Conservation (phyloP, 2,797 vertebrate species). For the Spizella passerina region DNA sequence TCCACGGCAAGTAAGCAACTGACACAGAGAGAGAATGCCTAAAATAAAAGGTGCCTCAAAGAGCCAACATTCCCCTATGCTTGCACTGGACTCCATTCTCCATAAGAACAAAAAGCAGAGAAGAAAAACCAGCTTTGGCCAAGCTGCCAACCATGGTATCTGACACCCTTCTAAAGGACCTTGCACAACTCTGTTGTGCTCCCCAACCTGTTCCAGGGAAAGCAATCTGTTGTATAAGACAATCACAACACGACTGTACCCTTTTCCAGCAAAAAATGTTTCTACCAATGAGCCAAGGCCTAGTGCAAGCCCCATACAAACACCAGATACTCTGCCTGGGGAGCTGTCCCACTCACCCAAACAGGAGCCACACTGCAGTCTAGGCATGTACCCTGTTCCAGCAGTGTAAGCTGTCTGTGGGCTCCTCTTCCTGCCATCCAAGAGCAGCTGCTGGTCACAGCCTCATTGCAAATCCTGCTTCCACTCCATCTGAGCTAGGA, state of each 20-base stretch:
- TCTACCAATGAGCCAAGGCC: background rate
- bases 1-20: background rate
- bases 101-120: background rate
- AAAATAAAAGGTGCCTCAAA: background rate
- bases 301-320: rapidly evolving
- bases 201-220: background rate
- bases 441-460: background rate
- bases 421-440: background rate
- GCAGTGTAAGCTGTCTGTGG: background rate
- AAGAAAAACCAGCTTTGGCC: background rate
- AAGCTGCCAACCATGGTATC: background rate
- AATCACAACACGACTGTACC: background rate
- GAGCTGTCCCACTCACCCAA: background rate
- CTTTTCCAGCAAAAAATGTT: background rate
- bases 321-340: background rate
- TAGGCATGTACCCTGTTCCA: background rate
- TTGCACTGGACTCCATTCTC: background rate
- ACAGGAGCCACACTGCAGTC: background rate
- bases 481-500: rapidly evolving
- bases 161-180: background rate
- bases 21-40: background rate
- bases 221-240: background rate
- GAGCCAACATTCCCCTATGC: background rate
- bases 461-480: background rate
- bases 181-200: background rate